Conservation (phyloP, 1,140 invertebrate species). For the Zaprionus camerounensis region DNA sequence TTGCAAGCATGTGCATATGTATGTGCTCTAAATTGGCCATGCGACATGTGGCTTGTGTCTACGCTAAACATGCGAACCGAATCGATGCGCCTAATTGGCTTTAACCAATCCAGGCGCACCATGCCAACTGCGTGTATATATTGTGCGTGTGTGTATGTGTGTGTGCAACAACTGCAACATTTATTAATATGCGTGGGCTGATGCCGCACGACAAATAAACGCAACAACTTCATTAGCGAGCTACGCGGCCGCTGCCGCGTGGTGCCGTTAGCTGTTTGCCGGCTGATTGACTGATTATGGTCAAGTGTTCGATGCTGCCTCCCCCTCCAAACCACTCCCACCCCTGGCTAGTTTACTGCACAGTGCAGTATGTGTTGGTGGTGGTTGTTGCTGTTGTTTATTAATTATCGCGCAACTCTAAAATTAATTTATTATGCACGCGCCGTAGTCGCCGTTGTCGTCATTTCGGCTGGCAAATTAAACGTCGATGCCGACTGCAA, state of each 20-base stretch:
- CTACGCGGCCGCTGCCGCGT: conserved; percentile 35
- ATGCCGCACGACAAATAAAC: conserved; percentile 62
- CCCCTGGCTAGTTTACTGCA: conserved; percentile 3
- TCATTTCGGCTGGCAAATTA: conserved; percentile 51
- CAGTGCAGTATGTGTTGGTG: conserved; percentile 1
- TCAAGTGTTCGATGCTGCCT: conserved; percentile 68
- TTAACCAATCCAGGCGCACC: conserved; percentile 49
- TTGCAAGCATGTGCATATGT: background rate
- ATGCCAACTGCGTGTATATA: conserved; percentile 16
- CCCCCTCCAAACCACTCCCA: background rate
- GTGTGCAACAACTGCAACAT: conserved; percentile 31
- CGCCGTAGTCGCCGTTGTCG: conserved; percentile 42
- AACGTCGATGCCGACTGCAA: conserved; percentile 12
- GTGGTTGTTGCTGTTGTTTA: conserved; percentile 48
- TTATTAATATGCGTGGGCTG: conserved; percentile 77
- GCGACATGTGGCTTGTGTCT: conserved; percentile 73
- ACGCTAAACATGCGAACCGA: conserved; percentile 59
- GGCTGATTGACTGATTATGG: conserved; percentile 81
- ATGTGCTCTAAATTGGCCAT: conserved; percentile 56
- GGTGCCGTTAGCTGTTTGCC: conserved; percentile 56
- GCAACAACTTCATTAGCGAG: conserved; percentile 77
- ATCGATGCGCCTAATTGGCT: conserved; percentile 78
- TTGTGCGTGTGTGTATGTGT: conserved; percentile 13
- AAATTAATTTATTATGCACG: conserved; percentile 73
- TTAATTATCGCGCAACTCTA: conserved; percentile 66